Percentiles rank a stretch among this genome's conserved stretches.
Evolutionary conservation across 2,113 vertebrate species (phyloP).

Genomic region (Pelecanus crispus): DNA sequence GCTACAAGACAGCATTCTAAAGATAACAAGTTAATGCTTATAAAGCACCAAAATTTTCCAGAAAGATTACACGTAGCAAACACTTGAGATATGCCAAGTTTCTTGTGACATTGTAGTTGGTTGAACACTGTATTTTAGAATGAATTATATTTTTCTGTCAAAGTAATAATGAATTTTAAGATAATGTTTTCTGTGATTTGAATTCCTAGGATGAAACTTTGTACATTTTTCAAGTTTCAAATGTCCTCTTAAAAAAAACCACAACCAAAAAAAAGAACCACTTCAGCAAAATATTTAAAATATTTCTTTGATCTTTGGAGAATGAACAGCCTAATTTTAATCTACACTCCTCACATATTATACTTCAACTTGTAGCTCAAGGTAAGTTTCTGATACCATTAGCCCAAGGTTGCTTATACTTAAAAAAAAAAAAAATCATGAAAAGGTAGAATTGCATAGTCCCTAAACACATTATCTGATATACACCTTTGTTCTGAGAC

Average conservation of each 20-base stretch:
- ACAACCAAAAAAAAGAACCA: not conserved
- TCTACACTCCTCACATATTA: not conserved
- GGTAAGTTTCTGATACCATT: not conserved
- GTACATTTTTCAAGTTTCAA: not conserved
- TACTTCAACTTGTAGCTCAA: not conserved
- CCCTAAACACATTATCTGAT: not conserved
- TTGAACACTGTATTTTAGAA: not conserved
- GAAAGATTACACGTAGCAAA: not conserved
- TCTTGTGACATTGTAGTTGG: not conserved
- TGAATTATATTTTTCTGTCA: not conserved
- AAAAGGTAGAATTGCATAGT: not conserved
- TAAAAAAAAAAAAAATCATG: not conserved
- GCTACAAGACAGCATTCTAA: not conserved
- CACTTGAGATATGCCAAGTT: not conserved
- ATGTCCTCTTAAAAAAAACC: rapidly evolving
- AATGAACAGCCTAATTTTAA: not conserved
- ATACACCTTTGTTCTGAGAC: not conserved
- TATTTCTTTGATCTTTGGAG: not conserved
- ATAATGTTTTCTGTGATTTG: not conserved
- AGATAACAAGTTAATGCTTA: not conserved
- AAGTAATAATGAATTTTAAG: not conserved
- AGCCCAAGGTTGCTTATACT: not conserved
- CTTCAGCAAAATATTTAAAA: not conserved
- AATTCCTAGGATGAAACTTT: not conserved
- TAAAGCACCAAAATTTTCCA: not conserved